Percentiles rank a stretch among this genome's conserved stretches.
Evolutionary conservation across 30 jellyfish, hydroid and myxozoan genomes (phyloP).

Genomic region (Catostylus mosaicus): DNA sequence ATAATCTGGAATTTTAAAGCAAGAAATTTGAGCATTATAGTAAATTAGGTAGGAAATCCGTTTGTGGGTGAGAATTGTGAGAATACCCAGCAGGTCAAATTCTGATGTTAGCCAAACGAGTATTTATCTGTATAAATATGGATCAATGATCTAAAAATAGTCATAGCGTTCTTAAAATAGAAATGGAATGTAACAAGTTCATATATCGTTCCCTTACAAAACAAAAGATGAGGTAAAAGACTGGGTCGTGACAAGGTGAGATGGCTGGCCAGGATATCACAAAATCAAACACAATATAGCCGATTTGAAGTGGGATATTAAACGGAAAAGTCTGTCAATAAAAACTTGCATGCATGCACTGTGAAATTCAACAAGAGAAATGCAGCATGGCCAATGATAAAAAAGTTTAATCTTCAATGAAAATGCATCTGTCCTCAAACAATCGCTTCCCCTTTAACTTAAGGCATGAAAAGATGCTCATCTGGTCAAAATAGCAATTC

Average conservation of each 20-base stretch:
- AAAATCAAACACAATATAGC: slow-evolving; percentile 6
- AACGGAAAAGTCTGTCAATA: not conserved
- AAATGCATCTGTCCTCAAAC: no score
- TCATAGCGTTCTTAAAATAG: slow-evolving; percentile 25
- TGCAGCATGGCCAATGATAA: no score
- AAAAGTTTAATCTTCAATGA: no score
- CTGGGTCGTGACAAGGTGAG: not conserved
- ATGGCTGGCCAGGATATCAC: not conserved
- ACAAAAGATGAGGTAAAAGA: not conserved
- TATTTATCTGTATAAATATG: slow-evolving; percentile 4
- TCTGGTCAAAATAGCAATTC: no score
- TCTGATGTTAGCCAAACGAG: slow-evolving; percentile 15
- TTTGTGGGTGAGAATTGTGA: slow-evolving; percentile 15
- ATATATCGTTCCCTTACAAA: not conserved
- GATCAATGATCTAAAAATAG: slow-evolving; percentile 33
- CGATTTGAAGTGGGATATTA: not conserved
- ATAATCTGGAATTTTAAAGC: no score
- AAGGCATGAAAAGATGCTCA: no score
- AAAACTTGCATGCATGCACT: no score
- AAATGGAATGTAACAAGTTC: slow-evolving; percentile 34
- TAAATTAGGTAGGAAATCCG: slow-evolving; percentile 30
- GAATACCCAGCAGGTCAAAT: slow-evolving; percentile 35
- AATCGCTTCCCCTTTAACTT: no score
- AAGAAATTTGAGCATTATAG: not conserved
- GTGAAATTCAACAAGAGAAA: no score